phyloP scores from a whole-genome alignment of 2,797 vertebrate species.

The Podarcis siculus region DNA sequence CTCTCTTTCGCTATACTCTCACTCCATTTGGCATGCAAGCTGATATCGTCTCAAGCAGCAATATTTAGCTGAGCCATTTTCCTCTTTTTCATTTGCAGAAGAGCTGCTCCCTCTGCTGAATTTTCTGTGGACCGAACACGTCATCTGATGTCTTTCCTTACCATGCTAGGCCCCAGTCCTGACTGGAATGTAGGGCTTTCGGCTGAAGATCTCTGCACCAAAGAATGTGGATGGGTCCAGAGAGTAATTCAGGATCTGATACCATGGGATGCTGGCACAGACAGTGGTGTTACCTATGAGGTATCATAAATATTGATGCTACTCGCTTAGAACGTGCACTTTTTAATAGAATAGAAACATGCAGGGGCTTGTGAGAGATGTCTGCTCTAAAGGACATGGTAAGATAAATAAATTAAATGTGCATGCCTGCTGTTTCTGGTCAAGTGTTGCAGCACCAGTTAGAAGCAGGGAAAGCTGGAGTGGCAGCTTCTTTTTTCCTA shows the following conservation, averaged over 20 bases:
- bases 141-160: constrained; percentile 97
- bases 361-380: neutral
- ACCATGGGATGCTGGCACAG: constrained; percentile 97
- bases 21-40: neutral
- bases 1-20: neutral
- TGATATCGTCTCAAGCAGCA: neutral
- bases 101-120: constrained; percentile 95
- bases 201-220: constrained; percentile 95
- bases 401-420: neutral
- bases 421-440: neutral
- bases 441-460: neutral
- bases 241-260: constrained; percentile 93
- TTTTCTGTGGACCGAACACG: constrained; percentile 95
- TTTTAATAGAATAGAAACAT: neutral
- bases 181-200: constrained; percentile 98
- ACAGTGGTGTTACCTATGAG: constrained; percentile 95
- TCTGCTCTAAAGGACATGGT: neutral
- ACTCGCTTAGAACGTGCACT: neutral
- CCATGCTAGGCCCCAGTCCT: constrained; percentile 96
- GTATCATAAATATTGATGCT: constrained; percentile 65
- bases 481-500: neutral
- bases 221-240: constrained; percentile 98
- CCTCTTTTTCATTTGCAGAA: constrained; percentile 77
- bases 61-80: neutral
- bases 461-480: neutral